phyloP scores from a whole-genome alignment of 2,888 invertebrate genomes.

The Caenorhabditis sp. region DNA sequence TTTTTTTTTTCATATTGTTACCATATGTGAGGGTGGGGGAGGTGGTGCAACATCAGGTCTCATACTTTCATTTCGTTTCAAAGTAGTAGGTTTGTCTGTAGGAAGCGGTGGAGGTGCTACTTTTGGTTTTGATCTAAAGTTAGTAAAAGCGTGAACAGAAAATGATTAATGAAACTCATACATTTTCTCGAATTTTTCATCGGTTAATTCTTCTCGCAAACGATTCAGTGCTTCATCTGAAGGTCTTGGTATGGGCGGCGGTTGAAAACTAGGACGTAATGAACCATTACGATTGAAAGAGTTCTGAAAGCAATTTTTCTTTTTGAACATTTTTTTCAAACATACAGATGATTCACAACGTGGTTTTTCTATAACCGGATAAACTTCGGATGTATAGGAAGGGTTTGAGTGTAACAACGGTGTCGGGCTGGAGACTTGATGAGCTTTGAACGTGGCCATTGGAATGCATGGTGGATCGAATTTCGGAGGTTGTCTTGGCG shows the following conservation, averaged over 20 bases:
- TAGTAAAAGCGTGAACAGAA: constrained; percentile 1
- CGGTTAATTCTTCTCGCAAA: constrained; percentile 21
- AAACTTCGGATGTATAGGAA: constrained; percentile 9
- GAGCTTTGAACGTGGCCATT: constrained; percentile 30
- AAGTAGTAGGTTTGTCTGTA: constrained; percentile 17
- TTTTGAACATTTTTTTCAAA: no score
- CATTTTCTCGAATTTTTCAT: constrained; percentile 25
- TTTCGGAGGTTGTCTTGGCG: constrained; percentile 19
- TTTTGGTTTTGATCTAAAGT: constrained; percentile 18
- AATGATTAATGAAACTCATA: constrained; percentile 1
- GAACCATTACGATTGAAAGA: constrained; percentile 29
- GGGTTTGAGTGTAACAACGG: constrained; percentile 14
- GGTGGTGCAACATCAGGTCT: constrained; percentile 49
- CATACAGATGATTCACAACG: not conserved
- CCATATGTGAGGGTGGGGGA: constrained; percentile 39
- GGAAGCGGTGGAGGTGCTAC: constrained; percentile 21
- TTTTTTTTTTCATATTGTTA: constrained; percentile 3
- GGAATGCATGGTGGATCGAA: constrained; percentile 43
- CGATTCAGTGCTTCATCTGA: constrained; percentile 28
- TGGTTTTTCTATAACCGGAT: constrained; percentile 18
- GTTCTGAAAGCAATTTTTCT: constrained; percentile 10
- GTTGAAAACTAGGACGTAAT: constrained; percentile 22
- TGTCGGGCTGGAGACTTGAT: constrained; percentile 27
- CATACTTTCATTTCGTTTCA: constrained; percentile 34
- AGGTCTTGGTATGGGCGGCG: constrained; percentile 40